phyloP scores from a whole-genome alignment of 2,113 vertebrate species.

The Pygoscelis antarcticus region DNA sequence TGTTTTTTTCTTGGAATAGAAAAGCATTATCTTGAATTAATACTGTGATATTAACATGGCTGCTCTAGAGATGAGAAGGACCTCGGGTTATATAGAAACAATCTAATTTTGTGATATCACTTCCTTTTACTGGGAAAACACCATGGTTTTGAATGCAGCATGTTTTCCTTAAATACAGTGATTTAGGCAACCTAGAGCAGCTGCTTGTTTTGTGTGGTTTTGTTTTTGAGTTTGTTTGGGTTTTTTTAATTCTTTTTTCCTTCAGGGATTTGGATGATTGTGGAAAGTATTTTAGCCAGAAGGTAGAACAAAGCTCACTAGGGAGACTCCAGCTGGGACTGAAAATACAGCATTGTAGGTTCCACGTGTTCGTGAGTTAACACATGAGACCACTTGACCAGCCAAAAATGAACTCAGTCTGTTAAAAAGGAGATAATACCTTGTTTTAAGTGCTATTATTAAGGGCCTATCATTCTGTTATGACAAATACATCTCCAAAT shows the following conservation, averaged over 20 bases:
- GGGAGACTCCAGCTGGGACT: conserved; percentile 33
- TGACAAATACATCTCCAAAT: neutral
- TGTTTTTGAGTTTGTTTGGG: neutral
- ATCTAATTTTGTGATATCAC: neutral
- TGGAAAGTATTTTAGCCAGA: conserved; percentile 38
- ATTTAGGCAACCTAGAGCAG: neutral
- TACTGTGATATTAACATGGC: neutral
- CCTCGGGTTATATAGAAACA: neutral
- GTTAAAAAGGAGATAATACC: neutral
- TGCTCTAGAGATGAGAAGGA: neutral
- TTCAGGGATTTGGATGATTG: conserved; percentile 27
- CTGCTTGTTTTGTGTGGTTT: neutral
- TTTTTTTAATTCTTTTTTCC: neutral
- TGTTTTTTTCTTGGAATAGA: neutral
- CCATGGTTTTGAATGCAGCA: neutral
- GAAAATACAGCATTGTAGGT: neutral
- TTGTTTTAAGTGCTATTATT: neutral
- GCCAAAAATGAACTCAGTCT: neutral
- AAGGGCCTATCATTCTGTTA: neutral
- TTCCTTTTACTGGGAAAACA: neutral
- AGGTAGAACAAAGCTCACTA: conserved; percentile 18
- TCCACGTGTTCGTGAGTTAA: neutral
- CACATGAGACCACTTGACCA: neutral
- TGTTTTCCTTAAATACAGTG: neutral
- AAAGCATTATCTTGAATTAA: neutral